phyloP scores from a whole-genome alignment of 2,888 invertebrate genomes.

The Xestoiulus laeticollis region DNA sequence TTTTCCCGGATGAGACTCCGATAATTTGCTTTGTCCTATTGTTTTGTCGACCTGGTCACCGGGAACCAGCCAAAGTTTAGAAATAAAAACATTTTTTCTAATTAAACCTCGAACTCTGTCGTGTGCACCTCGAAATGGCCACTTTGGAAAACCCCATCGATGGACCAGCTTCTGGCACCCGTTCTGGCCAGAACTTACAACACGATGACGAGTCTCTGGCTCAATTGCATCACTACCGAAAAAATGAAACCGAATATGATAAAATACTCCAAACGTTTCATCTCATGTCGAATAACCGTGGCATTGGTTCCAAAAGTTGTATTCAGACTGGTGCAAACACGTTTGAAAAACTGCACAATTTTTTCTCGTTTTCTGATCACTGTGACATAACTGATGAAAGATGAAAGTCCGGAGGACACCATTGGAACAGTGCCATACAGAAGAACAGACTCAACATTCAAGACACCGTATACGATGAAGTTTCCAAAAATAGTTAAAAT shows the following conservation, averaged over 20 bases:
- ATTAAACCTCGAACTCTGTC: too few species aligned
- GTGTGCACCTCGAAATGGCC: too few species aligned
- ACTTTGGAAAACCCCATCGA: not conserved
- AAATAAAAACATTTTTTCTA: too few species aligned
- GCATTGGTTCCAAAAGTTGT: not conserved
- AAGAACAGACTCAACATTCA: not conserved
- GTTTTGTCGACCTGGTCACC: too few species aligned
- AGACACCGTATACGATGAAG: not conserved
- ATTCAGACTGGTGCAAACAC: not conserved
- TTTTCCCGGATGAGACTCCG: too few species aligned
- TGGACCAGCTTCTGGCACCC: too few species aligned
- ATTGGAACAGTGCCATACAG: conserved; percentile 40
- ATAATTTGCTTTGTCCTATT: too few species aligned
- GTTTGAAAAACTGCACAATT: not conserved
- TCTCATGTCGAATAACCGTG: not conserved
- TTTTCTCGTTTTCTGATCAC: not conserved
- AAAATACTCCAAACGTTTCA: not conserved
- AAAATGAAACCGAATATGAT: not conserved
- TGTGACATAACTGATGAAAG: conserved; percentile 20
- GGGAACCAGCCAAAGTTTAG: too few species aligned
- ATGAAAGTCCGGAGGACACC: not conserved
- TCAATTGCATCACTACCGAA: not conserved
- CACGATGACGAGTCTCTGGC: not conserved
- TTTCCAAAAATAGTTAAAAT: not conserved
- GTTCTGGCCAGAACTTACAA: too few species aligned